Percentiles rank a stretch among this genome's conserved stretches.
These are phyloP conservation scores for Bovichtus variegatus DNA, from an alignment of 2,797 vertebrate species.

Conservation along the genomic window DNA sequence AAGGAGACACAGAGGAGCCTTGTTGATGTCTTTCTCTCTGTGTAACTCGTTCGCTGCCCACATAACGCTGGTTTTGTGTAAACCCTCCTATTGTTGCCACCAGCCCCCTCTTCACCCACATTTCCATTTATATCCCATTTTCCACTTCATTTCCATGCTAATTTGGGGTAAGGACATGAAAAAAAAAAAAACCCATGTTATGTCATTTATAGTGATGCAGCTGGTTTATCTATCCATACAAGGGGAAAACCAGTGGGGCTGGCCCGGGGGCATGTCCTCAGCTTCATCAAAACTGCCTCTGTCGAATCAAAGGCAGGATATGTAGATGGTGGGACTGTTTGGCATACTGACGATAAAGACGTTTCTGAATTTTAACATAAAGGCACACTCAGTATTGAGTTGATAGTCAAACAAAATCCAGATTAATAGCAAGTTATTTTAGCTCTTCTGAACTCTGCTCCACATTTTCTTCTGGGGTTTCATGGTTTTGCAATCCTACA, in stretches of 20 bases:
- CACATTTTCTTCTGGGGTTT: slow-evolving; percentile 58
- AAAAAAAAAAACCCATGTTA: slow-evolving; percentile 78
- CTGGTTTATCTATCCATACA: slow-evolving; percentile 74
- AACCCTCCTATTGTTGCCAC: slow-evolving; percentile 78
- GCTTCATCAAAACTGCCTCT: slow-evolving; percentile 67
- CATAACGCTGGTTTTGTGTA: slow-evolving; percentile 76
- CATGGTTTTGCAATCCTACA: slow-evolving; percentile 49
- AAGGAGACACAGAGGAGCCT: slow-evolving; percentile 80
- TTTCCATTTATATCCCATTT: slow-evolving; percentile 84
- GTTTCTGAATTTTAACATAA: slow-evolving; percentile 40
- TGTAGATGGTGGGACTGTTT: slow-evolving; percentile 45
- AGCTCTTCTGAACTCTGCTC: slow-evolving; percentile 36
- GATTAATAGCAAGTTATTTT: slow-evolving; percentile 61
- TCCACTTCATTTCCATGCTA: slow-evolving; percentile 84
- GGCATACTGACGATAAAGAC: slow-evolving; percentile 53
- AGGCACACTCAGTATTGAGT: slow-evolving; percentile 17
- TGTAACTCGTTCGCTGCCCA: slow-evolving; percentile 26
- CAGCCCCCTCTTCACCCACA: slow-evolving; percentile 73
- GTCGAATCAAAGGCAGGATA: slow-evolving; percentile 66
- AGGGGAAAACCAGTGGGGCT: slow-evolving; percentile 58
- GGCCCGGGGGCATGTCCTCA: slow-evolving; percentile 42
- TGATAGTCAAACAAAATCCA: slow-evolving; percentile 34
- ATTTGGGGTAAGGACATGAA: slow-evolving; percentile 64
- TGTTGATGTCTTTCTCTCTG: slow-evolving; percentile 71
- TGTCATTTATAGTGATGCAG: slow-evolving; percentile 82